Conservation (phyloP, 2,113 vertebrate genomes). For the Odocoileus hemionus region DNA sequence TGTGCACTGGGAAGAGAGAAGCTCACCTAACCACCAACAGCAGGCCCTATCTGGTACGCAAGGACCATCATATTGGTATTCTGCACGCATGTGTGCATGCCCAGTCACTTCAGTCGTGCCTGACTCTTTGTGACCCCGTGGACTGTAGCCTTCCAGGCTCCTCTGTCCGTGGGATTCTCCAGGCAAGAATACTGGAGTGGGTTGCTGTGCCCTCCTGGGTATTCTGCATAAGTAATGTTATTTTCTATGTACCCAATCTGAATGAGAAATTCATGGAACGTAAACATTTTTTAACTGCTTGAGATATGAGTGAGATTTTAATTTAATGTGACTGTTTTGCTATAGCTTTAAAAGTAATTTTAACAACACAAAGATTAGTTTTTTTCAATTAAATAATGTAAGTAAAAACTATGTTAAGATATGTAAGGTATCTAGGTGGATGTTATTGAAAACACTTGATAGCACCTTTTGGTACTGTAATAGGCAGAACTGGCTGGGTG, state of each 20-base stretch:
- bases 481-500: not conserved
- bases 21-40: not conserved
- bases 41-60: not conserved
- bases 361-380: not conserved
- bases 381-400: not conserved
- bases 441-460: not conserved
- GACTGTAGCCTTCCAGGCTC: not conserved
- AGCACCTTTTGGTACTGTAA: not conserved
- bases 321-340: not conserved
- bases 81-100: accelerated
- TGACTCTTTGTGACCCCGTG: not conserved
- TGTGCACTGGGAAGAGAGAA: not conserved
- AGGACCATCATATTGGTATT: not conserved
- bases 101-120: not conserved
- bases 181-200: not conserved
- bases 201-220: not conserved
- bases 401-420: not conserved
- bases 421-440: not conserved
- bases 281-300: not conserved
- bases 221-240: not conserved
- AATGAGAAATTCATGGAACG: not conserved
- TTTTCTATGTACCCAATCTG: not conserved
- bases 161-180: not conserved
- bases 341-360: not conserved
- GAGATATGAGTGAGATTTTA: not conserved